These are phyloP conservation scores for Actinernus sp. DNA, from an alignment of 92 coral and sea anemone genomes.

Conservation along the genomic window DNA sequence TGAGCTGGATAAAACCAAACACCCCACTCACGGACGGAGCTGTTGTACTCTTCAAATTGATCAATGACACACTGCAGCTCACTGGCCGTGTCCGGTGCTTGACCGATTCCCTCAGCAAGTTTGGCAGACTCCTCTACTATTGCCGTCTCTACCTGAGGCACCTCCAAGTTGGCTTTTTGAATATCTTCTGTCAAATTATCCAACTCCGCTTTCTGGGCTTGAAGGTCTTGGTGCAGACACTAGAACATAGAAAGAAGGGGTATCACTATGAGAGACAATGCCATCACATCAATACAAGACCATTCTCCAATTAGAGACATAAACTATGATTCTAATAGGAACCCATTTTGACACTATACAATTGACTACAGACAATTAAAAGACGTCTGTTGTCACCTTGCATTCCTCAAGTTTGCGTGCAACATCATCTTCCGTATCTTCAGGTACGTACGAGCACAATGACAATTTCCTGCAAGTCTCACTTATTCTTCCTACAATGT, in stretches of 20 bases:
- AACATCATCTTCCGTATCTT: constrained; percentile 86
- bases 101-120: constrained; percentile 62
- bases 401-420: constrained; percentile 77
- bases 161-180: constrained; percentile 33
- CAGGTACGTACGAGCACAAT: constrained; percentile 79
- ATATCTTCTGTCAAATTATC: constrained; percentile 79
- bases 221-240: constrained; percentile 61
- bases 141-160: constrained; percentile 42
- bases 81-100: constrained; percentile 63
- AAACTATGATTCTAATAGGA: no score
- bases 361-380: no score
- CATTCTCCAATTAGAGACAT: no score
- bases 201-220: constrained; percentile 63
- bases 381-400: constrained; percentile 74
- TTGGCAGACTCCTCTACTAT: constrained; percentile 58
- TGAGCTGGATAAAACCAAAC: constrained; percentile 93
- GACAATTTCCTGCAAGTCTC: constrained; percentile 78
- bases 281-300: no score
- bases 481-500: constrained; percentile 70
- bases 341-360: no score
- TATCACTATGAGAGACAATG: no score
- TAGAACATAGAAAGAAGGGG: constrained; percentile 11
- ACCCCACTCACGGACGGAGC: constrained; percentile 93
- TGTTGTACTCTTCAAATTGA: constrained; percentile 78
- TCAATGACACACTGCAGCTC: constrained; percentile 90